Evolutionary conservation across 2,888 invertebrate species (phyloP).

Genomic region (Brachylomia viminalis): DNA sequence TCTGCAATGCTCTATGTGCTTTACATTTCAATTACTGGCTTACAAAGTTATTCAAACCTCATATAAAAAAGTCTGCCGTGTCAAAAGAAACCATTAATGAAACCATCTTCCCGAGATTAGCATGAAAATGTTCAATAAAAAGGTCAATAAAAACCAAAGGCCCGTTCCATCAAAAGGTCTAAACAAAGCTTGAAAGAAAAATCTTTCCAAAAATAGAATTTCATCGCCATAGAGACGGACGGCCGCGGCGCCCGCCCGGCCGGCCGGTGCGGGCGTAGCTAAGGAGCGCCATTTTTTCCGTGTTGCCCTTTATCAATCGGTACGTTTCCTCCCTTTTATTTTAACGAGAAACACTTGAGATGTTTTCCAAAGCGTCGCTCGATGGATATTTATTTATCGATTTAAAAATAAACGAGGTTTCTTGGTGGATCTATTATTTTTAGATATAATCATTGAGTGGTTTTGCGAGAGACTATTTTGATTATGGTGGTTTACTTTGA

Average conservation of each 20-base stretch:
- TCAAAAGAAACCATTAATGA: slow-evolving; percentile 30
- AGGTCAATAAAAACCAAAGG: slow-evolving; percentile 53
- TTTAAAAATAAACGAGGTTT: slow-evolving; percentile 60
- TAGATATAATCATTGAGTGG: slow-evolving; percentile 27
- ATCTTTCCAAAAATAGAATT: slow-evolving; percentile 63
- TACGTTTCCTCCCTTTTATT: slow-evolving; percentile 75
- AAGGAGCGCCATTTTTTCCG: slow-evolving; percentile 66
- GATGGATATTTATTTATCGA: slow-evolving; percentile 63
- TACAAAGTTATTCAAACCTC: neutral
- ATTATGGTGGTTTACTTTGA: slow-evolving; percentile 2
- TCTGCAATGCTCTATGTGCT: neutral
- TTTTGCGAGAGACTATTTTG: slow-evolving; percentile 38
- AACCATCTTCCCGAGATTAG: slow-evolving; percentile 24
- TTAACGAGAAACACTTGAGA: slow-evolving; percentile 78
- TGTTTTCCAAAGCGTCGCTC: slow-evolving; percentile 57
- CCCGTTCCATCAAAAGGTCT: slow-evolving; percentile 56
- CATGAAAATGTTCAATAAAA: slow-evolving; percentile 48
- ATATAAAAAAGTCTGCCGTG: neutral
- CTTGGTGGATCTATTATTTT: slow-evolving; percentile 44
- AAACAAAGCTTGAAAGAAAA: slow-evolving; percentile 57
- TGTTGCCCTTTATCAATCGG: slow-evolving; percentile 79
- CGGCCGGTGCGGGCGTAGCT: slow-evolving; percentile 7
- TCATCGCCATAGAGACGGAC: slow-evolving; percentile 50
- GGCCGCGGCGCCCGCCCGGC: too few relatives aligned
- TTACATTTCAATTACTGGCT: neutral